A percentile compares a stretch with the other conserved stretches of the same genome.
These are phyloP conservation scores for Andrena trimmerana DNA, from an alignment of 2,888 invertebrate genomes.

Conservation along the genomic window DNA sequence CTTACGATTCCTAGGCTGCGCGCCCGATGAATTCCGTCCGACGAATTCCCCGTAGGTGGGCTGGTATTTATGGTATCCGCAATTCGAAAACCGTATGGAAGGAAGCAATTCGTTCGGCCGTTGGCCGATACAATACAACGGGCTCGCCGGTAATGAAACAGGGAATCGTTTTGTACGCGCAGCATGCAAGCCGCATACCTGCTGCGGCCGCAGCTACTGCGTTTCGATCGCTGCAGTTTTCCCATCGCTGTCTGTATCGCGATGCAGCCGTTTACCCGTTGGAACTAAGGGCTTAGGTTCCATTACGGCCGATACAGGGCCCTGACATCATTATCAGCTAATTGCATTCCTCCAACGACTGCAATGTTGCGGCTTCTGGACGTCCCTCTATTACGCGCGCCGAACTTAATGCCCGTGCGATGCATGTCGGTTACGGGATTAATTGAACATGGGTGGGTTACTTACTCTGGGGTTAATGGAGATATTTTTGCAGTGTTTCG, in stretches of 20 bases:
- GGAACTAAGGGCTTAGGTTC: slow-evolving; percentile 9
- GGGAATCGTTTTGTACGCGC: slow-evolving; percentile 46
- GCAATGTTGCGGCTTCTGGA: slow-evolving; percentile 31
- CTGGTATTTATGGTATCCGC: slow-evolving; percentile 68
- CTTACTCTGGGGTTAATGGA: background rate
- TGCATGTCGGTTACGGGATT: slow-evolving; percentile 29
- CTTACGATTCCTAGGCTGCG: slow-evolving; percentile 51
- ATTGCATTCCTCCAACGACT: slow-evolving; percentile 47
- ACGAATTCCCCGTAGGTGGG: slow-evolving; percentile 62
- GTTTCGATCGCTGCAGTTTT: slow-evolving; percentile 13
- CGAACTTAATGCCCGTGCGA: slow-evolving; percentile 36
- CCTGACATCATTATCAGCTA: slow-evolving; percentile 51
- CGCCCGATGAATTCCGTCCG: slow-evolving; percentile 54
- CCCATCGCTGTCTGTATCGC: background rate
- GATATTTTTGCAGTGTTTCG: background rate
- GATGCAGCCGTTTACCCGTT: background rate
- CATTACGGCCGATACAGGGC: slow-evolving; percentile 18
- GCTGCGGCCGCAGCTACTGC: slow-evolving; percentile 4
- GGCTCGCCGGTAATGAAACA: slow-evolving; percentile 52
- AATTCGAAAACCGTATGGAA: slow-evolving; percentile 67
- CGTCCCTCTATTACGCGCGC: slow-evolving; percentile 34
- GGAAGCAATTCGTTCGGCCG: slow-evolving; percentile 69
- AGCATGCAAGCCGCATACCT: slow-evolving; percentile 19
- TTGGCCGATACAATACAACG: slow-evolving; percentile 59
- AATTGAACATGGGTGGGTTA: background rate